A percentile compares a stretch with the other conserved stretches of the same genome.
These are phyloP conservation scores for Leptinotarsa peninsularis DNA, from an alignment of 2,888 invertebrate genomes.

Conservation along the genomic window DNA sequence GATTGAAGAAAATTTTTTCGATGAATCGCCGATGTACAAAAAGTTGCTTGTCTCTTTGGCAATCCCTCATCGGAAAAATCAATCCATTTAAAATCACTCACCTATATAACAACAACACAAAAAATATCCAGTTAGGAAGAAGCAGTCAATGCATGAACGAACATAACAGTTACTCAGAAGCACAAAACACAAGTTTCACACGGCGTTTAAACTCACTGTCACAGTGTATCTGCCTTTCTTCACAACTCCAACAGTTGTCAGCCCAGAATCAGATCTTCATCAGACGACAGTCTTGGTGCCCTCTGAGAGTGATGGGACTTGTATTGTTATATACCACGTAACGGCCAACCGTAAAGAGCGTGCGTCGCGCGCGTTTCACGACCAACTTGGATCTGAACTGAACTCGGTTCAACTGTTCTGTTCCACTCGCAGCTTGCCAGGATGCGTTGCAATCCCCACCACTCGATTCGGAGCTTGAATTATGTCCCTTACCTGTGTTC, in stretches of 20 bases:
- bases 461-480: slow-evolving; percentile 41
- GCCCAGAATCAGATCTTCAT: not conserved
- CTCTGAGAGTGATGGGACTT: slow-evolving; percentile 2
- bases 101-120: slow-evolving; percentile 10
- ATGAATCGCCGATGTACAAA: not conserved
- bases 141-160: slow-evolving; percentile 1
- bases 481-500: slow-evolving; percentile 53
- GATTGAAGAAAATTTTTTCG: not conserved
- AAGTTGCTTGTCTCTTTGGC: not conserved
- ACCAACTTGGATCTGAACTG: slow-evolving; percentile 41
- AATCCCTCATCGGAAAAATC: not conserved
- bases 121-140: slow-evolving; percentile 23
- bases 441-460: slow-evolving; percentile 47
- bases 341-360: slow-evolving; percentile 10
- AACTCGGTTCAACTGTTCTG: slow-evolving; percentile 35
- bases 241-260: slow-evolving; percentile 7
- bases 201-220: slow-evolving; percentile 19
- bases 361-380: slow-evolving; percentile 19
- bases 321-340: slow-evolving; percentile 35
- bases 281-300: not conserved
- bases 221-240: not conserved
- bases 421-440: slow-evolving; percentile 40
- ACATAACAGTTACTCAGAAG: not conserved
- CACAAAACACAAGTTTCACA: slow-evolving; percentile 29
- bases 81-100: slow-evolving; percentile 14